These are phyloP conservation scores for Propsilocerus akamusi DNA, from an alignment of 1,140 invertebrate species.

Conservation along the genomic window DNA sequence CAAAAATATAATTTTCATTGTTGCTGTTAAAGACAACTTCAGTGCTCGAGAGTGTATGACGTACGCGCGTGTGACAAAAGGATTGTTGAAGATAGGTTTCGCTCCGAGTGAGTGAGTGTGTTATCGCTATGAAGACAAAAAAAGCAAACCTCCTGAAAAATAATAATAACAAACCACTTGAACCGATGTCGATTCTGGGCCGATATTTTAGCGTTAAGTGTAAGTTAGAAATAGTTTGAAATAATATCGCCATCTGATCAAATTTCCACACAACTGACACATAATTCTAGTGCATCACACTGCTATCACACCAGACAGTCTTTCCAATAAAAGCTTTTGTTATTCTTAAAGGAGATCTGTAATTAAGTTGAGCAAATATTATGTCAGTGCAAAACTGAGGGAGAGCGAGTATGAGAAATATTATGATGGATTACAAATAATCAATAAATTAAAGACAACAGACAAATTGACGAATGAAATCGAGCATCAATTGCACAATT, in stretches of 20 bases:
- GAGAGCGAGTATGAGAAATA: background rate
- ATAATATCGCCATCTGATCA: slow-evolving; percentile 1
- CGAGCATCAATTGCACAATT: background rate
- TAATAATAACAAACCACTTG: background rate
- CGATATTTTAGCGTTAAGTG: background rate
- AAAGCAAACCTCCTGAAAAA: too few species aligned
- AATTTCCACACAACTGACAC: background rate
- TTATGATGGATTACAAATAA: too few species aligned
- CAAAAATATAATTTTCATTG: slow-evolving; percentile 1
- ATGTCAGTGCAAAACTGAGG: background rate
- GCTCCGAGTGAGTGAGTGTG: too few species aligned
- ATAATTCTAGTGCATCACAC: too few species aligned
- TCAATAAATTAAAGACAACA: slow-evolving; percentile 1
- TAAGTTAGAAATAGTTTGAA: background rate
- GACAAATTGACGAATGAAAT: too few species aligned
- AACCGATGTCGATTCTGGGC: too few species aligned
- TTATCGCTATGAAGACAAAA: too few species aligned
- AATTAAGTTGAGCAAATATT: background rate
- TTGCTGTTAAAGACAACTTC: background rate
- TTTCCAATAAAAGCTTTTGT: too few species aligned
- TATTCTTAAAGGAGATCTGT: too few species aligned
- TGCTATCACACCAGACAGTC: too few species aligned
- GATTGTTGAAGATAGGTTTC: background rate
- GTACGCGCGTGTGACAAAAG: background rate
- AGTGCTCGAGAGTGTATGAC: background rate